Base-by-base conservation (phyloP, 2,888 invertebrate genomes). In the Bibio marci region DNA sequence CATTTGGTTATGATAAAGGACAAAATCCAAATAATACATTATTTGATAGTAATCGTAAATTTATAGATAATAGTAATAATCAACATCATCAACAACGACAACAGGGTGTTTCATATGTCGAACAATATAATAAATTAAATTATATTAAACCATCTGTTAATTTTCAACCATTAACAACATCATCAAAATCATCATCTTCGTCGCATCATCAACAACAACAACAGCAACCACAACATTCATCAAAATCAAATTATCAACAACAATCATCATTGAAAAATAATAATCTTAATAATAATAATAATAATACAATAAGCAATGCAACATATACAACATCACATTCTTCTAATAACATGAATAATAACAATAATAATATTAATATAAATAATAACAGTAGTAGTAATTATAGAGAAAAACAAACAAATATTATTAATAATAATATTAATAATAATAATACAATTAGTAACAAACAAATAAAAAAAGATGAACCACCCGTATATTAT, bases 1-100 rank as follows among this genome's bases (percentile, higher is more conserved):
- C 52, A 33, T 58, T 54, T 41, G 56, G 55, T 35, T 52, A 54
- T 27, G 58, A 59, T 25, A 49, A 54, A 14, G 53, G 54, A 38
- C 44, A 43, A 32, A 42, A 48, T 43, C 19, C 42, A 32, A 37
- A 37, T 22, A 22, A 35, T 19, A n/a, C 8, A 3, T 3, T 11
- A 14, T 19, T 13, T 12, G 25, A 34, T 31, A 31, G 7, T 4
- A 33, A 33, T 33, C 34, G 22, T 7, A 18, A 22, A 22, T 22
- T 6, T 22, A 6, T 22, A 22, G 22, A 22, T 22, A 22, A 34
- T 34, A 41, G 43, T 30, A 42, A 41, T 14, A 36, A 39, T 14
- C 35, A 27, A 44, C 45, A 38, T 38, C 43, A 33, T 39, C 48
- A 39, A 40, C 44, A 32, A 41, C 39, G 30, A 14, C 40, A 42